Conservation (phyloP, 2,888 invertebrate species). For the Cotesia congregata region DNA sequence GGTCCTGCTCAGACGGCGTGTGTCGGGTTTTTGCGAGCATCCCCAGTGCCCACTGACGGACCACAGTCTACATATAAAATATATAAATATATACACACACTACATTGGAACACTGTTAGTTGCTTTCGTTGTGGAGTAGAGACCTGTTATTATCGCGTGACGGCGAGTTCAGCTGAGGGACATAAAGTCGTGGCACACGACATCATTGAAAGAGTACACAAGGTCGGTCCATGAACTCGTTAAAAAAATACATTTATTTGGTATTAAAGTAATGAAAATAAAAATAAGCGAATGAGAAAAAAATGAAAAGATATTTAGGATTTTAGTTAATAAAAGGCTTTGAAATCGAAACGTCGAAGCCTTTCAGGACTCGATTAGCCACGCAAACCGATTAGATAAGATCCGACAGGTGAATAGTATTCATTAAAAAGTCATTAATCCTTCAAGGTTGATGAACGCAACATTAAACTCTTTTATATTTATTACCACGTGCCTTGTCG, state of each 20-base stretch:
- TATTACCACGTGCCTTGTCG: constrained; percentile 17
- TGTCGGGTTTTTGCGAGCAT: constrained; percentile 49
- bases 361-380: constrained; percentile 45
- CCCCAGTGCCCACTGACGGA: constrained; percentile 11
- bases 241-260: neutral
- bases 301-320: neutral
- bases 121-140: neutral
- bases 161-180: constrained; percentile 46
- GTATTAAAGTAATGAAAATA: neutral
- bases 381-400: constrained; percentile 50
- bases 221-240: constrained; percentile 34
- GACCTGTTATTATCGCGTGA: constrained; percentile 60
- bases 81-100: neutral
- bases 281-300: neutral
- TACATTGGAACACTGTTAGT: neutral
- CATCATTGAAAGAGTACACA: constrained; percentile 23
- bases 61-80: too few species aligned
- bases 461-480: constrained; percentile 8
- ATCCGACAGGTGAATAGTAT: constrained; percentile 54
- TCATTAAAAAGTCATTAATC: constrained; percentile 65
- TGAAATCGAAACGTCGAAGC: constrained; percentile 43
- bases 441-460: constrained; percentile 46
- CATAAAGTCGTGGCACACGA: constrained; percentile 51
- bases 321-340: neutral
- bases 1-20: constrained; percentile 41